Evolutionary conservation across 2,888 invertebrate genomes (phyloP), one percentile per base, ranked within the genome.

Genomic region (Drosophila mercatorum): DNA sequence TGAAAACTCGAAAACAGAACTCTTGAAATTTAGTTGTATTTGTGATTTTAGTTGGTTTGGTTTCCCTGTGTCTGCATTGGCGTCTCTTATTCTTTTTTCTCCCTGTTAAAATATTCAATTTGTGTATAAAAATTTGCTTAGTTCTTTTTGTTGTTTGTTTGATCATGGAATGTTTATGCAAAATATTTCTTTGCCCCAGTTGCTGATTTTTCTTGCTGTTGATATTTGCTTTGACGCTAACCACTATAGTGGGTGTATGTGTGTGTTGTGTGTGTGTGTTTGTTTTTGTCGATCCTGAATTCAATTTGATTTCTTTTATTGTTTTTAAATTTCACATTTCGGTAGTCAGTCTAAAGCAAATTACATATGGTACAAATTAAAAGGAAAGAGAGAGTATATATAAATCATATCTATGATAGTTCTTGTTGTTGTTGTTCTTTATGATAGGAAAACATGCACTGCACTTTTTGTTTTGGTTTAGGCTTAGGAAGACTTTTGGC

Each of bases 401-500:
- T 46, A 68, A 63, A 62, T 51, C 17, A 72, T 56, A 40, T 53
- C 12, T 59, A n/a, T 26, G 49, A 55, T 46, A 47, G 44, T 75
- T 64, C 47, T 72, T 47, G 41, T 26, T 17, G 17, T 17, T 17
- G 36, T 61, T 57, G 44, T 49, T 72, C 34, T 63, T 26, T 26
- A 46, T 28, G 26, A 46, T 68, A 47, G 67, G 72, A 78, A 78
- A 78, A 78, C 72, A 75, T 61, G 56, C 46, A 65, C 57, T 70
- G 31, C 72, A 72, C 59, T 79, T 41, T 63, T 74, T 65, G 49
- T 62, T 72, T 83, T 80, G 68, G 68, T 78, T 77, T 78, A 83
- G 81, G 83, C 78, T 81, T 81, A 91, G 90, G 90, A 91, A 91
- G 90, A 91, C 90, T 84, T 90, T 91, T 90, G 85, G 90, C 90